A percentile compares a stretch with the other conserved stretches of the same genome.
Evolutionary conservation across 1,140 invertebrate genomes (phyloP).

Genomic region (Panagrolaimus sp.): DNA sequence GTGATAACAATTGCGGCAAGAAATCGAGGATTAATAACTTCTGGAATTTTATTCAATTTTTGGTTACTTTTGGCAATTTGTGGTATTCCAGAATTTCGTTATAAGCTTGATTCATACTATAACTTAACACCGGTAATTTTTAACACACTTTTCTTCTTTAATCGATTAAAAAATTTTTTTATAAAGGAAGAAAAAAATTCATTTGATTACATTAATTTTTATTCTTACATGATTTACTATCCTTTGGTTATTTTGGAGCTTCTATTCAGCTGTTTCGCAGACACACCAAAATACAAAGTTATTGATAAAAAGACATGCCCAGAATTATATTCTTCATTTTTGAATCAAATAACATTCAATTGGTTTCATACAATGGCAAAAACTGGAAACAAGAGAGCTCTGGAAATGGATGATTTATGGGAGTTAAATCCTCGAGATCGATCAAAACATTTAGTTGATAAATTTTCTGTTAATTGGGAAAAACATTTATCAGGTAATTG

Average conservation of each 20-base stretch:
- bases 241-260: slow-evolving; percentile 69
- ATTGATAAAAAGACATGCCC: slow-evolving; percentile 74
- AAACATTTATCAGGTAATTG: slow-evolving; percentile 52
- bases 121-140: slow-evolving; percentile 31
- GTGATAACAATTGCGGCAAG: slow-evolving; percentile 71
- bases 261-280: slow-evolving; percentile 67
- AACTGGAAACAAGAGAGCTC: slow-evolving; percentile 61
- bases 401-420: slow-evolving; percentile 80
- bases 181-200: background rate
- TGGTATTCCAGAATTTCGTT: slow-evolving; percentile 69
- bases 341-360: slow-evolving; percentile 78
- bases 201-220: too few species aligned
- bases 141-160: slow-evolving; percentile 51
- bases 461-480: slow-evolving; percentile 80
- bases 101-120: slow-evolving; percentile 60
- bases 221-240: slow-evolving; percentile 72
- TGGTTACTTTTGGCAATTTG: slow-evolving; percentile 72
- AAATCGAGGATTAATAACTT: slow-evolving; percentile 75
- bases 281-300: slow-evolving; percentile 58
- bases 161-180: slow-evolving; percentile 16
- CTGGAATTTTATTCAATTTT: slow-evolving; percentile 79
- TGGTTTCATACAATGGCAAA: slow-evolving; percentile 74
- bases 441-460: slow-evolving; percentile 71
- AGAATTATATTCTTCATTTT: slow-evolving; percentile 75
- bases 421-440: slow-evolving; percentile 77